Conservation (phyloP, 2,797 vertebrate species). For the Xerus rutilus region DNA sequence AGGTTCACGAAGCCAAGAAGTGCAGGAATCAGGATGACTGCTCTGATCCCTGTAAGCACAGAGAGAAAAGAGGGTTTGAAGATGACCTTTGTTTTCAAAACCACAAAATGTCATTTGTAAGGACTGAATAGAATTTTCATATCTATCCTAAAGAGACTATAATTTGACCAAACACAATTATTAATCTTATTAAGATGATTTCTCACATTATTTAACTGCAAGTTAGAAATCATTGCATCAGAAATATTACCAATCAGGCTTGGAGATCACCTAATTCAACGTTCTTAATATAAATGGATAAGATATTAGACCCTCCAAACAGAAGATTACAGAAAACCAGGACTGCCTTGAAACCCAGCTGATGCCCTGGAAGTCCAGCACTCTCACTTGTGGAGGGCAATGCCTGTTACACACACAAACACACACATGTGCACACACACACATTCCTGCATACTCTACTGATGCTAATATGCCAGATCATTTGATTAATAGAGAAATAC, state of each 20-base stretch:
- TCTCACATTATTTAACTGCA: constrained; percentile 37
- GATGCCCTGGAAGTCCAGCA: not conserved
- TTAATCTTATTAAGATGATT: not conserved
- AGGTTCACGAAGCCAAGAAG: not conserved
- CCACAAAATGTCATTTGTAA: not conserved
- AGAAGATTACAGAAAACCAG: not conserved
- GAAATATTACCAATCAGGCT: not conserved
- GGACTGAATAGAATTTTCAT: constrained; percentile 12
- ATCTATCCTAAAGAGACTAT: constrained; percentile 25
- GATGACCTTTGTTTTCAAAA: not conserved
- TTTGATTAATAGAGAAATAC: not conserved
- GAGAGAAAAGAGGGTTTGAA: not conserved
- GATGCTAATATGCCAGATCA: not conserved
- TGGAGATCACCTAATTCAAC: not conserved
- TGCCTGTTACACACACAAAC: no score
- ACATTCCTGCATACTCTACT: not conserved
- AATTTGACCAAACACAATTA: not conserved
- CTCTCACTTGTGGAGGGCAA: accelerated
- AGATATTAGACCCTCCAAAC: not conserved
- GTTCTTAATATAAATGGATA: not conserved
- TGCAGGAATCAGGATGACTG: not conserved
- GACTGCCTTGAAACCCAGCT: not conserved
- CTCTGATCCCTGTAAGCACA: not conserved
- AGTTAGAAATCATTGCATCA: not conserved
- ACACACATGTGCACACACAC: not conserved